phyloP scores from a whole-genome alignment of 2,797 vertebrate species.

The Furcifer pardalis region DNA sequence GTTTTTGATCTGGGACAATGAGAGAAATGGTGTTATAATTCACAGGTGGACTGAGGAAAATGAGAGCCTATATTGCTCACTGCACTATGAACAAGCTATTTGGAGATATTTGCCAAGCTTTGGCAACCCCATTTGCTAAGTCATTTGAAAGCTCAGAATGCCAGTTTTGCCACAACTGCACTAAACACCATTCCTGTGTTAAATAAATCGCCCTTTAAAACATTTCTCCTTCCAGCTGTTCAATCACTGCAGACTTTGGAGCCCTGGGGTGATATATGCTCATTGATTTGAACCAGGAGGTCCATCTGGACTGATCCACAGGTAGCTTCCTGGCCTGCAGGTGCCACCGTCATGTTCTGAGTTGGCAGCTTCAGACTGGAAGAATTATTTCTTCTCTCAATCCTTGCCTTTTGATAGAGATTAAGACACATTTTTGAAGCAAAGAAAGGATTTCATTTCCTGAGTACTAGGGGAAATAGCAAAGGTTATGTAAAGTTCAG shows the following conservation, averaged over 20 bases:
- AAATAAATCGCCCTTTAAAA: not conserved
- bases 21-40: not conserved
- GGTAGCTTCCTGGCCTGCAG: not conserved
- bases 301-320: not conserved
- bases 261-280: not conserved
- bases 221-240: not conserved
- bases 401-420: conserved; percentile 10
- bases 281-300: not conserved
- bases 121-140: not conserved
- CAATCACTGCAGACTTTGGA: not conserved
- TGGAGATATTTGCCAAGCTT: not conserved
- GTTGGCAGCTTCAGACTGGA: not conserved
- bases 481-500: not conserved
- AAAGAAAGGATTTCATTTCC: conserved; percentile 55
- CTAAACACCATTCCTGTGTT: not conserved
- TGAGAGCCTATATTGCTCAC: not conserved
- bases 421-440: conserved; percentile 15
- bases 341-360: not conserved
- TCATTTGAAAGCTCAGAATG: not conserved
- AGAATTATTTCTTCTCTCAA: not conserved
- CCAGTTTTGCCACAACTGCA: not conserved
- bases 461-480: too few relatives aligned
- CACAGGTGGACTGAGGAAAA: conserved; percentile 32
- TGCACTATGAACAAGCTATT: not conserved
- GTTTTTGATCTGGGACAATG: conserved; percentile 21